Conservation (phyloP, 2,797 vertebrate species). For the Ataeniobius toweri region DNA sequence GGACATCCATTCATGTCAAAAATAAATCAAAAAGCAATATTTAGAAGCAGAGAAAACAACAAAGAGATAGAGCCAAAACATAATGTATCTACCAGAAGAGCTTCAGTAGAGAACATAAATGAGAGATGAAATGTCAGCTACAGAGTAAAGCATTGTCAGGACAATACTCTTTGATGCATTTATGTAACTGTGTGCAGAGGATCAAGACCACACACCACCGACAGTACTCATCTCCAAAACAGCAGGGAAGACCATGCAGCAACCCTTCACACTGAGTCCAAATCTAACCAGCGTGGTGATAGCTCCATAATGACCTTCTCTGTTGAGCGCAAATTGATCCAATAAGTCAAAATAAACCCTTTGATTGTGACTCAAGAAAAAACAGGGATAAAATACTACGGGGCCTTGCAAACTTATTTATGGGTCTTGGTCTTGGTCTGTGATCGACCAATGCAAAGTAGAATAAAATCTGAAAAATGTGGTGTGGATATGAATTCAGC, state of each 20-base stretch:
- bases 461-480: background rate
- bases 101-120: background rate
- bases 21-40: constrained; percentile 16
- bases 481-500: background rate
- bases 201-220: background rate
- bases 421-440: too few species aligned
- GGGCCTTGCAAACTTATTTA: background rate
- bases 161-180: constrained; percentile 12
- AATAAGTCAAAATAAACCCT: background rate
- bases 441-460: too few species aligned
- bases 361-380: background rate
- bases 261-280: constrained; percentile 2
- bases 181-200: background rate
- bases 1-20: background rate
- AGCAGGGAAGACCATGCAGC: constrained; percentile 2
- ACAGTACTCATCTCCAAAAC: background rate
- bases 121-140: constrained; percentile 3
- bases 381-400: background rate
- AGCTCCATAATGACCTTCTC: constrained; percentile 12
- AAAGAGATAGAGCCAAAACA: constrained; percentile 5
- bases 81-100: background rate
- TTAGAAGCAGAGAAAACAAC: background rate
- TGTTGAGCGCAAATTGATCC: background rate
- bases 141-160: constrained; percentile 1
- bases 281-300: background rate